A percentile compares a stretch with the other conserved stretches of the same genome.
These are phyloP conservation scores for Illadopsis cleaveri DNA, from an alignment of 2,113 vertebrate genomes.

Conservation along the genomic window DNA sequence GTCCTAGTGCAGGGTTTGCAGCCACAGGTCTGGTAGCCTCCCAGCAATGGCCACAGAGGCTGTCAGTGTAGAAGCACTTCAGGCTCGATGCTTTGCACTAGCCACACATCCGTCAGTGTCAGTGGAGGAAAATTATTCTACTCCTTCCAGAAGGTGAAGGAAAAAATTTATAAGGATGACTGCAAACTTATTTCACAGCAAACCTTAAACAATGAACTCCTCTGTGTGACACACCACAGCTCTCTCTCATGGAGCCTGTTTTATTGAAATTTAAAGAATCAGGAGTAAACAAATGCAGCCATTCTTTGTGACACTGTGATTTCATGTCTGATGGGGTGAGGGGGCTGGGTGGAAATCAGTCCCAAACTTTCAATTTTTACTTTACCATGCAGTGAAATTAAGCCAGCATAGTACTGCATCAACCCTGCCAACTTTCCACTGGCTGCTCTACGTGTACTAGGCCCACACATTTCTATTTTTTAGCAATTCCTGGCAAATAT, in stretches of 20 bases:
- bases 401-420: not conserved
- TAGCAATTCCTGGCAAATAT: conserved; percentile 56
- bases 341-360: not conserved
- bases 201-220: not conserved
- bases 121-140: not conserved
- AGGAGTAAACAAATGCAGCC: not conserved
- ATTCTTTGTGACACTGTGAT: not conserved
- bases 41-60: not conserved
- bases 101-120: not conserved
- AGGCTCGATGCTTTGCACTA: not conserved
- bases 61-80: not conserved
- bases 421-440: conserved; percentile 55
- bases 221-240: not conserved
- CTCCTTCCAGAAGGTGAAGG: not conserved
- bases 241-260: not conserved
- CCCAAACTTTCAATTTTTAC: conserved; percentile 4
- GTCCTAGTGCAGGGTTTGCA: not conserved
- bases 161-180: not conserved
- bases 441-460: not conserved
- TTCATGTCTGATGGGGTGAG: not conserved
- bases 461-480: conserved; percentile 46
- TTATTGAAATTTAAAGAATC: not conserved
- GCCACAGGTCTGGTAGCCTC: not conserved
- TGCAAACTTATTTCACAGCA: not conserved
- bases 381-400: conserved; percentile 2